Percentiles rank a stretch among this genome's conserved stretches.
Evolutionary conservation across 2,113 vertebrate species (phyloP).

Genomic region (Leptobrachium ailaonicum): DNA sequence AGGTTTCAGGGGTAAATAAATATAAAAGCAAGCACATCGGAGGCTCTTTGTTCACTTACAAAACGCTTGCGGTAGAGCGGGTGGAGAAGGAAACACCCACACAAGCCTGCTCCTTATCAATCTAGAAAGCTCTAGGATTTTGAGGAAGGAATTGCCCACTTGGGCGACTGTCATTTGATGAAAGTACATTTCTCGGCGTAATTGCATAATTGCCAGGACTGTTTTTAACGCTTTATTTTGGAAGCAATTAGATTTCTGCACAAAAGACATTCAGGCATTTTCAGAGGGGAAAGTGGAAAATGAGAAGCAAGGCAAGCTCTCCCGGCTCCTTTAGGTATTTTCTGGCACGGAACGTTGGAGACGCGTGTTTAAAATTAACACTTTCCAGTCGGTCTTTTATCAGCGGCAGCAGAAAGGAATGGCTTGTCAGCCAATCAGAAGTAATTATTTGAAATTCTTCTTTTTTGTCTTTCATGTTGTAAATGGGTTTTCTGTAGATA

Average conservation of each 20-base stretch:
- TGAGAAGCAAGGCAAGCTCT: slow-evolving; percentile 7
- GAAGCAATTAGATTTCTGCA: slow-evolving; percentile 34
- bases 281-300: slow-evolving; percentile 12
- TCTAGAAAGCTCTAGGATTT: slow-evolving; percentile 1
- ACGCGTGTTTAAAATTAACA: slow-evolving; percentile 23
- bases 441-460: neutral
- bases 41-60: slow-evolving; percentile 13
- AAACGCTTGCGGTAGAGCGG: neutral
- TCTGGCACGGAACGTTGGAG: slow-evolving; percentile 12
- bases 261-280: slow-evolving; percentile 22
- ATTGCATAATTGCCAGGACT: slow-evolving; percentile 19
- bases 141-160: neutral
- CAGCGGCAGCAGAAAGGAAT: slow-evolving; percentile 12
- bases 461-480: too few relatives aligned
- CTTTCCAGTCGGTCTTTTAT: slow-evolving; percentile 35
- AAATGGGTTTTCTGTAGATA: slow-evolving; percentile 10
- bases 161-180: slow-evolving; percentile 7
- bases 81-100: slow-evolving; percentile 8
- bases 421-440: too few relatives aligned
- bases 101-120: slow-evolving; percentile 5
- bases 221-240: slow-evolving; percentile 34
- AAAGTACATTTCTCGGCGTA: slow-evolving; percentile 26
- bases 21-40: neutral
- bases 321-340: slow-evolving; percentile 12
- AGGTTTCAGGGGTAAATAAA: too few relatives aligned